Conservation (phyloP, 2,113 vertebrate genomes). For the Leucosticte australis region DNA sequence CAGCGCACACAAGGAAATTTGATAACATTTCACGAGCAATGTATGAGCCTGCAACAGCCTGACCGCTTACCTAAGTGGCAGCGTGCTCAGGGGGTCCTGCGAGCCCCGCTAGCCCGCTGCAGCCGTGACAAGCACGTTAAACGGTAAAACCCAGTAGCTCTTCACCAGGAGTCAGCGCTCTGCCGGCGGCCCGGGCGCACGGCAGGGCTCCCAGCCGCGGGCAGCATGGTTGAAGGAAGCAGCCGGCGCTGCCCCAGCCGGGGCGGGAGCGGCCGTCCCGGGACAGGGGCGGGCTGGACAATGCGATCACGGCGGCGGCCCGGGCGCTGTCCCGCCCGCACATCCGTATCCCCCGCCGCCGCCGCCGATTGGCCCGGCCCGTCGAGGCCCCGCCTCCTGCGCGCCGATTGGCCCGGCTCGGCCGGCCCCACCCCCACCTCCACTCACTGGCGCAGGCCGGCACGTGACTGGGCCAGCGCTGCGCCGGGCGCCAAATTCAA, state of each 20-base stretch:
- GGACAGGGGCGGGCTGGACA: fast-evolving
- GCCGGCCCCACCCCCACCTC: fast-evolving
- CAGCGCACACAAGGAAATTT: fast-evolving
- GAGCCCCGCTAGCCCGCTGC: fast-evolving
- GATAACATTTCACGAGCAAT: fast-evolving
- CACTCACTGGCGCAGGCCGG: conserved; percentile 42
- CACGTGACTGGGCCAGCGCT: conserved; percentile 52
- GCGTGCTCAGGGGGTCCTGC: background rate
- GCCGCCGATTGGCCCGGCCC: background rate
- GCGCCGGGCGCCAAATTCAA: conserved; percentile 94
- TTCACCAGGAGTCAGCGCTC: fast-evolving
- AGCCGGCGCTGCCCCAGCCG: fast-evolving
- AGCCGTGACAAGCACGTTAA: background rate
- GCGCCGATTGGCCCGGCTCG: too few relatives aligned
- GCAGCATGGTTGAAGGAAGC: fast-evolving
- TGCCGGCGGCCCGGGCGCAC: fast-evolving
- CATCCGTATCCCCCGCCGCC: background rate
- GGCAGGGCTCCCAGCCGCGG: fast-evolving
- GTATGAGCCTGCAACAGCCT: fast-evolving
- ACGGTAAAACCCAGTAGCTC: fast-evolving
- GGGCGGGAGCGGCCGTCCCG: fast-evolving
- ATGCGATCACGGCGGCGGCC: fast-evolving
- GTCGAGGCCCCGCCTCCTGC: too few relatives aligned
- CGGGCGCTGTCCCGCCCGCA: fast-evolving
- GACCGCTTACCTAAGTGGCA: background rate